Evolutionary conservation across 2,888 invertebrate species (phyloP).

Genomic region (Megamerina dolium): DNA sequence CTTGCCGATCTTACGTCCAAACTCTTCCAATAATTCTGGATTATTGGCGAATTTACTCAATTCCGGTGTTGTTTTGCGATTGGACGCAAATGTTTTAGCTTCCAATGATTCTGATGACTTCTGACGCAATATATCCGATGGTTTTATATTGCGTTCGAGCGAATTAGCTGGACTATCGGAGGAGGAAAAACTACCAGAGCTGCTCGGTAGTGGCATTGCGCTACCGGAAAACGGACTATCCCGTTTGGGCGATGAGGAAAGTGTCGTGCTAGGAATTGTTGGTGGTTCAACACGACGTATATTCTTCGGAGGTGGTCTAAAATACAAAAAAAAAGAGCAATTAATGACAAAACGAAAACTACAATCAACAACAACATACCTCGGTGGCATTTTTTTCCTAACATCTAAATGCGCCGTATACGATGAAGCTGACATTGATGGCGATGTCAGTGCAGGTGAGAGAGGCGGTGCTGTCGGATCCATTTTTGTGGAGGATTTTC

Average conservation of each 20-base stretch:
- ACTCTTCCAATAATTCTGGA: slow-evolving; percentile 46
- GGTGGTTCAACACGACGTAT: slow-evolving; percentile 59
- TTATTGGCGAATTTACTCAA: slow-evolving; percentile 40
- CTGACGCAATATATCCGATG: slow-evolving; percentile 49
- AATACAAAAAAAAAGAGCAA: slow-evolving; percentile 11
- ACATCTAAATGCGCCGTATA: slow-evolving; percentile 50
- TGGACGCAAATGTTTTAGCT: slow-evolving; percentile 39
- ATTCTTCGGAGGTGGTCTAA: slow-evolving; percentile 60
- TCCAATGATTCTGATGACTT: slow-evolving; percentile 49
- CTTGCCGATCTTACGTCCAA: slow-evolving; percentile 47
- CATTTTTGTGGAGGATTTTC: slow-evolving; percentile 27
- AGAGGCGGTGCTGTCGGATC: slow-evolving; percentile 46
- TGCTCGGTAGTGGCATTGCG: slow-evolving; percentile 36
- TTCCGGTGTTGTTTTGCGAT: slow-evolving; percentile 48
- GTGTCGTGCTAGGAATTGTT: slow-evolving; percentile 42
- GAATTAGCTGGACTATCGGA: slow-evolving; percentile 45
- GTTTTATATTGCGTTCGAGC: slow-evolving; percentile 48
- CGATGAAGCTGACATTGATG: slow-evolving; percentile 51
- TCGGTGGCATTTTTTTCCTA: slow-evolving; percentile 62
- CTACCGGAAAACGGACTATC: slow-evolving; percentile 38
- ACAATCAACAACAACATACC: too few relatives aligned
- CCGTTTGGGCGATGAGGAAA: slow-evolving; percentile 45
- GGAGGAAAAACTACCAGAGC: slow-evolving; percentile 33
- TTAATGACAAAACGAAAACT: slow-evolving; percentile 5
- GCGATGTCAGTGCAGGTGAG: slow-evolving; percentile 40